Base-by-base conservation (phyloP, 2,888 invertebrate species). In the Erebia aethiops region DNA sequence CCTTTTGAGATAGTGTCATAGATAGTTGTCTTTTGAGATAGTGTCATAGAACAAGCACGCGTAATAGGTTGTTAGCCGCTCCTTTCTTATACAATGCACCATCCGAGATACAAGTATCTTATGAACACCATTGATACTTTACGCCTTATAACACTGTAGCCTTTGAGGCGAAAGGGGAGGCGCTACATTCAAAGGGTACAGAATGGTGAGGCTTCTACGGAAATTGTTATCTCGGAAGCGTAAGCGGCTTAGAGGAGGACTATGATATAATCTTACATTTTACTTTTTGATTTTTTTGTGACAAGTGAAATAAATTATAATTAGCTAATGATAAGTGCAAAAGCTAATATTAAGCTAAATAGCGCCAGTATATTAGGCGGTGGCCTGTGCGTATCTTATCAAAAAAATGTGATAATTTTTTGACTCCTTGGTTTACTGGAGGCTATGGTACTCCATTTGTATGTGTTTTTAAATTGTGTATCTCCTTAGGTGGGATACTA, bases 101-200 rank as follows among this genome's bases (percentile, higher is more conserved):
- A 71, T 21, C 21, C 56, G 51, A 51, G 72, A 54, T 54, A 10
- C 10, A 18, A 18, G 35, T 72, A 69, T 60, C 70, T 64, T 62
- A 54, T 72, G 64, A 58, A 72, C 67, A 14, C 70, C 71, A 74
- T 71, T 75, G 74, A 75, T 69, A 75, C 71, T 72, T 72, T 72
- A 72, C 71, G 74, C 72, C 71, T 72, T 74, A 65, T 64, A 71
- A 74, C 63, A 72, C 66, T 62, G 62, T 57, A 67, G 62, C 72
- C 70, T 72, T 72, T 72, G 70, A 74, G 71, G 69, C 56, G 56
- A 69, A 66, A 69, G 52, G 54, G 60, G 58, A 65, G 64, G 64
- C 65, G 67, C 56, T 46, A 26, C 56, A 57, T 66, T 56, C 56
- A 66, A 57, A 57, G 51, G 18, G 49, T 64, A 46, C 14, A 26